Evolutionary conservation across 2,888 invertebrate species (phyloP), one percentile per base, ranked within the genome.

Genomic region (Drosophila buzzatii): DNA sequence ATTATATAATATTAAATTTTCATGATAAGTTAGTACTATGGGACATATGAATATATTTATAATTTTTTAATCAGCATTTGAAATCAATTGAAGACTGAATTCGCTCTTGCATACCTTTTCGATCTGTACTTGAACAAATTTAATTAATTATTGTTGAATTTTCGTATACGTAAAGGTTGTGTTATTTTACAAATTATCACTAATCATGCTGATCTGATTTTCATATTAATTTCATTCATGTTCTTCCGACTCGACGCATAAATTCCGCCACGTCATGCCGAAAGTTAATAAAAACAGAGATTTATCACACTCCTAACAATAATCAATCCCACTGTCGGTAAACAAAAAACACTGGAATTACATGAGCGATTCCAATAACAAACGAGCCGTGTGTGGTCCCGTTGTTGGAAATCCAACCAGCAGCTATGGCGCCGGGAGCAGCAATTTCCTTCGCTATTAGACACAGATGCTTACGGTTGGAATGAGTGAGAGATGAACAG

Each of bases 291-390:
- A 90, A 83, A 87, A 88, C 88, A 87, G 80, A 81, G 82, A 91
- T 91, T 91, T 91, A 91, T 91, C 90, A 91, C 90, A 91, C 91
- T 87, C 90, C 77, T 85, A 81, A 89, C 79, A 90, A 81, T 82
- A 89, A 89, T 82, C 81, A 82, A 82, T 79, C 75, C 85, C 68
- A 74, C 81, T 77, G 87, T 73, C 76, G 79, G 85, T 76, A 66
- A 53, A 76, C 74, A 65, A 73, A 72, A 77, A 60, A 75, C 68
- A 65, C 41, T 55, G 61, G 73, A 85, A 79, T 82, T 78, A 88
- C 87, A 76, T 85, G 89, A 89, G 44, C 82, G 89, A 87, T 82
- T 85, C 63, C 84, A 53, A 37, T 53, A 53, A 73, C 89, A 78
- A 89, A 84, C 73, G 78, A 73, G 57, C 71, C 70, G 85, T 79